Evolutionary conservation across 1,140 invertebrate genomes (phyloP).

Genomic region (Drosophila miranda): DNA sequence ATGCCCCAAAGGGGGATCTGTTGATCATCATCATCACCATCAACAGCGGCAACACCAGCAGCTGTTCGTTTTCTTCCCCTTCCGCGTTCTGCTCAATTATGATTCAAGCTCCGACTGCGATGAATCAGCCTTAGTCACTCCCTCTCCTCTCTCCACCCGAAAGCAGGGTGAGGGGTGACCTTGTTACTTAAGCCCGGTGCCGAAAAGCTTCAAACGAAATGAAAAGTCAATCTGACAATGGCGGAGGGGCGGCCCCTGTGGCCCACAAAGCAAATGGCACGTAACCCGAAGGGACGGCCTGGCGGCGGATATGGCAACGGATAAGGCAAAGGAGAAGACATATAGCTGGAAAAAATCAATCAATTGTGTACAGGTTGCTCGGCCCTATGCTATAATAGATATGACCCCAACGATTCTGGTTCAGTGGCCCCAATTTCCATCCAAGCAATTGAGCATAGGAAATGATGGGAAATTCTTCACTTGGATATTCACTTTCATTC

Average conservation of each 20-base stretch:
- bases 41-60: slow-evolving; percentile 16
- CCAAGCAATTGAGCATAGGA: slow-evolving; percentile 16
- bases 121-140: slow-evolving; percentile 16
- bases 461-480: slow-evolving; percentile 47
- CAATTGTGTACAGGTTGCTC: slow-evolving; percentile 32
- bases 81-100: slow-evolving; percentile 52
- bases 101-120: slow-evolving; percentile 24
- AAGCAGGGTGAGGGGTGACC: slow-evolving; percentile 13
- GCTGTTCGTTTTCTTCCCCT: slow-evolving; percentile 44
- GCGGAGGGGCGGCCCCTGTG: slow-evolving; percentile 38
- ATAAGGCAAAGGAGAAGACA: no score
- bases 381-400: slow-evolving; percentile 49
- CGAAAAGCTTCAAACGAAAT: slow-evolving; percentile 38
- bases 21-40: slow-evolving; percentile 36
- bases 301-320: slow-evolving; percentile 8
- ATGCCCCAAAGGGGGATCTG: slow-evolving; percentile 11
- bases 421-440: slow-evolving; percentile 24
- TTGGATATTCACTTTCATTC: slow-evolving; percentile 8
- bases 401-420: slow-evolving; percentile 43
- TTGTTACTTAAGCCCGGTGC: slow-evolving; percentile 30
- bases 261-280: slow-evolving; percentile 43
- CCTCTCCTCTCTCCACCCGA: no score
- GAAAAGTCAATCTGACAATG: slow-evolving; percentile 54
- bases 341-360: slow-evolving; percentile 36
- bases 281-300: background rate